Base-by-base conservation (phyloP, 1,140 invertebrate species). In the Cecropterus lyciades region DNA sequence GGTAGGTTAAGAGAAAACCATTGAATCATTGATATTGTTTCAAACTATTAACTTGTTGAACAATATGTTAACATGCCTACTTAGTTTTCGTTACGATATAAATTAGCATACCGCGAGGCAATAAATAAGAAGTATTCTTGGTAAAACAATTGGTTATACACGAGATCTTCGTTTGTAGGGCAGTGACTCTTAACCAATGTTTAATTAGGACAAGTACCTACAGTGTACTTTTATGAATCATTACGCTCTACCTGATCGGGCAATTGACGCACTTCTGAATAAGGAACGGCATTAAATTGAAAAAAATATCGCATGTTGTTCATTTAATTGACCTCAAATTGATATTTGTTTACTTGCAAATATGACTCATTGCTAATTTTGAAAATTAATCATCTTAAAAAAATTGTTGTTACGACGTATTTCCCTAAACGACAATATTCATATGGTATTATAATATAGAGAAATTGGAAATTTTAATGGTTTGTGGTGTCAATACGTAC, bases 141-240 rank as follows among this genome's bases (percentile, higher is more conserved):
- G 37, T 43, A 43, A 8, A 42, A 42, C 33, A 33, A 13, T 30
- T 33, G 27, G 14, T 57, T 42, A 56, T 40, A 57, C n/a, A 14
- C 10, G 13, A 57, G 11, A 57, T 27, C 16, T 13, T 13, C 20
- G 9, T 40, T 45, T 24, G 17, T 57, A 17, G 53, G 37, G 16
- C 53, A 56, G 37, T 56, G 53, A 56, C 53, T 24, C 15, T n/a
- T 43, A 56, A 17, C 40, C 53, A 17, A 5, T 56, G 40, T 56
- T 56, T 56, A 56, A 56, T 56, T 56, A 56, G 53, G 53, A 56
- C 53, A 33, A 33, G n/a, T n/a, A n/a, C n/a, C n/a, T 56, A 4
- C 8, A n/a, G 13, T 24, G 15, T 13, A 56, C 40, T 42, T n/a
- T 42, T 42, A 10, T 56, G 53, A 56, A 43, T 56, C 53, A 56